Evolutionary conservation across 2,797 vertebrate species (phyloP).

Genomic region (Poecilia gillii): DNA sequence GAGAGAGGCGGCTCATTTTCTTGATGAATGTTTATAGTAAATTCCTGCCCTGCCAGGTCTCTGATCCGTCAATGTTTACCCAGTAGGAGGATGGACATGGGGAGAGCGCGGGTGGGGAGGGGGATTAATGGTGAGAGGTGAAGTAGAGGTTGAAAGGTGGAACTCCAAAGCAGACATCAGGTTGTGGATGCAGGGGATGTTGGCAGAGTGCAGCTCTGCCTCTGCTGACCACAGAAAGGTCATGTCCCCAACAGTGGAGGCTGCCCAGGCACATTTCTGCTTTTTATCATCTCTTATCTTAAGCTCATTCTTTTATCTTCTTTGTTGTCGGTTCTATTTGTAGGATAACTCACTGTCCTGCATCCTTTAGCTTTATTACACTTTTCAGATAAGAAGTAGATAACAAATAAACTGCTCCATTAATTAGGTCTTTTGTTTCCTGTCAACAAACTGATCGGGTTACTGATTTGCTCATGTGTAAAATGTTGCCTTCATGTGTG

Average conservation of each 20-base stretch:
- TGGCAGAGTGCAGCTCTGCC: background rate
- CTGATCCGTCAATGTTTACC: conserved; percentile 62
- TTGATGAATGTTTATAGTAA: conserved; percentile 53
- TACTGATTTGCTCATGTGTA: background rate
- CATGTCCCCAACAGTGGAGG: conserved; percentile 24
- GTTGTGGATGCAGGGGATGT: conserved; percentile 12
- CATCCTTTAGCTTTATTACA: background rate
- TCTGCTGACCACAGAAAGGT: conserved; percentile 33
- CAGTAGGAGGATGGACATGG: conserved; percentile 37
- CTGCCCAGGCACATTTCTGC: conserved; percentile 24
- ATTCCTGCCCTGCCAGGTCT: conserved; percentile 38
- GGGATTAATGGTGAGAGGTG: conserved; percentile 41
- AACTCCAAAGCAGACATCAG: conserved; percentile 27
- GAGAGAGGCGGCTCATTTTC: conserved; percentile 13
- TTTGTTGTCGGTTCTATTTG: conserved; percentile 12
- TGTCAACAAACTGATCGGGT: background rate
- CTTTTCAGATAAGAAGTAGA: background rate
- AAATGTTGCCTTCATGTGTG: background rate
- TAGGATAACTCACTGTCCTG: background rate
- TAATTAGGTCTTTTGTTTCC: background rate
- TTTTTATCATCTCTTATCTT: conserved; percentile 38
- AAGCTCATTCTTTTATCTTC: background rate
- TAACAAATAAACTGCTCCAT: background rate
- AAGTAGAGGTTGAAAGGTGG: conserved; percentile 39
- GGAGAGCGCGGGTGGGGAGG: background rate